Evolutionary conservation across 2,113 vertebrate genomes (phyloP).

Genomic region (Podarcis cretensis): DNA sequence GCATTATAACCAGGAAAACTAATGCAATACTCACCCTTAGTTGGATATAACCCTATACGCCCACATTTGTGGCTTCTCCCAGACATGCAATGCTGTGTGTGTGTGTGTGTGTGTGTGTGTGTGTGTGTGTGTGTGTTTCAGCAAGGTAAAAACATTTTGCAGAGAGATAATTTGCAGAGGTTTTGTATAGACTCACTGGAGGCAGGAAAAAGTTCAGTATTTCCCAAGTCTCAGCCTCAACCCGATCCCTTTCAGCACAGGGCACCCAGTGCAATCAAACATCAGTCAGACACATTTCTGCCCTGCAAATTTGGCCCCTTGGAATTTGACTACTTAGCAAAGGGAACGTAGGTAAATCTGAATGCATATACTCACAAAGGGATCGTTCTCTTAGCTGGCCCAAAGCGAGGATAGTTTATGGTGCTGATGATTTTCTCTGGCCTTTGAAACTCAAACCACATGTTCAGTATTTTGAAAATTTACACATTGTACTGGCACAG

Average conservation of each 20-base stretch:
- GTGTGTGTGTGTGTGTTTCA: too few species aligned
- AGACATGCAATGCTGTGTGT: too few species aligned
- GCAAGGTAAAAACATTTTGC: neutral
- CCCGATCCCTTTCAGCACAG: too few species aligned
- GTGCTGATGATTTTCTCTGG: slow-evolving; percentile 63
- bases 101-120: too few species aligned
- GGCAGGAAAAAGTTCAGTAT: fast-evolving
- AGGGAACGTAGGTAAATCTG: slow-evolving; percentile 51
- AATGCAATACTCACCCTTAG: too few species aligned
- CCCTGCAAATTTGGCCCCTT: slow-evolving; percentile 27
- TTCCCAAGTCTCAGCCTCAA: neutral
- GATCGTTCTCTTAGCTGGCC: slow-evolving; percentile 51
- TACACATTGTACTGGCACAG: slow-evolving; percentile 61
- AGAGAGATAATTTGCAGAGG: neutral
- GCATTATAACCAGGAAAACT: too few species aligned
- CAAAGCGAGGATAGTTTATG: slow-evolving; percentile 61
- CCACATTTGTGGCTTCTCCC: too few species aligned
- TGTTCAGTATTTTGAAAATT: slow-evolving; percentile 63
- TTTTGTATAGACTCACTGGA: neutral
- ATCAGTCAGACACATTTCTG: slow-evolving; percentile 24
- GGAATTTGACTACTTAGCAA: slow-evolving; percentile 34
- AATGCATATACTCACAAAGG: slow-evolving; percentile 46
- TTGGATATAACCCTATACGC: too few species aligned
- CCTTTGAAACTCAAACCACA: slow-evolving; percentile 72
- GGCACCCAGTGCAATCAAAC: neutral